Evolutionary conservation across 2,797 vertebrate genomes (phyloP).

Genomic region (Muraenolepis orangiensis): DNA sequence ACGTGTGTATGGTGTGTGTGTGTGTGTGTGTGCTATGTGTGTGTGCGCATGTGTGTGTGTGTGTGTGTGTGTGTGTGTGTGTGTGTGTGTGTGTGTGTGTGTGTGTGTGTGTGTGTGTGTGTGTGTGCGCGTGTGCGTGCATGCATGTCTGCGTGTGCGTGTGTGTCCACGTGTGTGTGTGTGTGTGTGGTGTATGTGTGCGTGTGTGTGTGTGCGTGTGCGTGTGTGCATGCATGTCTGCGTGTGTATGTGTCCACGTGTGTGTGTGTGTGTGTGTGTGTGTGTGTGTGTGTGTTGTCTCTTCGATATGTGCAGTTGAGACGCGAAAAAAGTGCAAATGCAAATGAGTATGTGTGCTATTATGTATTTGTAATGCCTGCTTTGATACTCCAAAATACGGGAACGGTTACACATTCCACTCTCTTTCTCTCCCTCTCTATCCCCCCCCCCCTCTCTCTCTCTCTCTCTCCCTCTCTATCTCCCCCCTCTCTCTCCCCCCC

Average conservation of each 20-base stretch:
- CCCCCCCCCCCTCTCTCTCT: too few relatives aligned
- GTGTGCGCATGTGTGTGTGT: not conserved
- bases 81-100: not conserved
- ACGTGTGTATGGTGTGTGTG: not conserved
- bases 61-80: not conserved
- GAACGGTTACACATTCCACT: conserved; percentile 61
- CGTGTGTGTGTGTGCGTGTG: not conserved
- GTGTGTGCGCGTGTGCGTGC: too few relatives aligned
- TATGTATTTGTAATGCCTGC: conserved; percentile 52
- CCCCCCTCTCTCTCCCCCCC: too few relatives aligned
- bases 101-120: not conserved
- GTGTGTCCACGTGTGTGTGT: not conserved
- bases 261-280: not conserved
- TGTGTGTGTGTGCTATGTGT: too few relatives aligned
- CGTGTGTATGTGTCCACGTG: not conserved
- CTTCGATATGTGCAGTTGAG: conserved; percentile 54
- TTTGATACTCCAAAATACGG: conserved; percentile 67
- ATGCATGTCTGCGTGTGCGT: too few relatives aligned
- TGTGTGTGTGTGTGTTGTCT: not conserved
- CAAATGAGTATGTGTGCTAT: too few relatives aligned
- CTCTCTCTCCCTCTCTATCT: too few relatives aligned
- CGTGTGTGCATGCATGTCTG: too few relatives aligned
- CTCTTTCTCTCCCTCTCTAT: not conserved
- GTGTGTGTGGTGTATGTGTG: too few relatives aligned
- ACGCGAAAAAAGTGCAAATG: conserved; percentile 26